Evolutionary conservation across 2,888 invertebrate genomes (phyloP).

Genomic region (Dynastes tityus): DNA sequence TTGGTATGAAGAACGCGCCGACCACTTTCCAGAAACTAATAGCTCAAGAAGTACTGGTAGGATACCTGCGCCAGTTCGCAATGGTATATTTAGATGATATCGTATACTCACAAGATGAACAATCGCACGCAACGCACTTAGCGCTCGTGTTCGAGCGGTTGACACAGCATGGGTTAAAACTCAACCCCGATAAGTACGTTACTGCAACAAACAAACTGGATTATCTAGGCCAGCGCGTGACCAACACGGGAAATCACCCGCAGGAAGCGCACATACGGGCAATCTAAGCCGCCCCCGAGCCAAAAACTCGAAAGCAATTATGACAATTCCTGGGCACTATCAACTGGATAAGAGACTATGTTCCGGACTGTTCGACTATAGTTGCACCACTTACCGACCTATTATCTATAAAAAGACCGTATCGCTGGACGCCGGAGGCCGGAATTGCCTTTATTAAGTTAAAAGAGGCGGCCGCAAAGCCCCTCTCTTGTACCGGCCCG

Average conservation of each 20-base stretch:
- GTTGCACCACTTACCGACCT: slow-evolving; percentile 57
- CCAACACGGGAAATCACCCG: slow-evolving; percentile 23
- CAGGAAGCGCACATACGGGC: slow-evolving; percentile 21
- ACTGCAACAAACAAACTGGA: slow-evolving; percentile 24
- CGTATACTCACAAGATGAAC: slow-evolving; percentile 54
- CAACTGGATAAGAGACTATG: slow-evolving; percentile 59
- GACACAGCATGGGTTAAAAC: slow-evolving; percentile 46
- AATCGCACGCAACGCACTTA: slow-evolving; percentile 53
- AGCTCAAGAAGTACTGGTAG: slow-evolving; percentile 52
- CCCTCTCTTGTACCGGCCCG: slow-evolving; percentile 54
- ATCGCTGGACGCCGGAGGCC: slow-evolving; percentile 51
- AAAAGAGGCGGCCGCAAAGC: slow-evolving; percentile 50
- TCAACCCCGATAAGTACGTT: slow-evolving; percentile 29
- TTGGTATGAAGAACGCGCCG: slow-evolving; percentile 60
- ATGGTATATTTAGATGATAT: slow-evolving; percentile 61
- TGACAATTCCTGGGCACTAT: slow-evolving; percentile 54
- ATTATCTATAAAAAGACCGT: slow-evolving; percentile 36
- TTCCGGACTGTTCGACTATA: slow-evolving; percentile 55
- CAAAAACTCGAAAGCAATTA: slow-evolving; percentile 35
- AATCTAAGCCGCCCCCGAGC: not conserved
- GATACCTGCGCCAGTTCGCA: slow-evolving; percentile 53
- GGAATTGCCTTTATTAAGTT: slow-evolving; percentile 49
- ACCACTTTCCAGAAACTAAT: slow-evolving; percentile 57
- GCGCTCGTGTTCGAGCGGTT: slow-evolving; percentile 54
- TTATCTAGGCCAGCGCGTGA: slow-evolving; percentile 8